Evolutionary conservation across 2,797 vertebrate genomes (phyloP), one percentile per base, ranked within the genome.

Genomic region (Eulemur mongoz): DNA sequence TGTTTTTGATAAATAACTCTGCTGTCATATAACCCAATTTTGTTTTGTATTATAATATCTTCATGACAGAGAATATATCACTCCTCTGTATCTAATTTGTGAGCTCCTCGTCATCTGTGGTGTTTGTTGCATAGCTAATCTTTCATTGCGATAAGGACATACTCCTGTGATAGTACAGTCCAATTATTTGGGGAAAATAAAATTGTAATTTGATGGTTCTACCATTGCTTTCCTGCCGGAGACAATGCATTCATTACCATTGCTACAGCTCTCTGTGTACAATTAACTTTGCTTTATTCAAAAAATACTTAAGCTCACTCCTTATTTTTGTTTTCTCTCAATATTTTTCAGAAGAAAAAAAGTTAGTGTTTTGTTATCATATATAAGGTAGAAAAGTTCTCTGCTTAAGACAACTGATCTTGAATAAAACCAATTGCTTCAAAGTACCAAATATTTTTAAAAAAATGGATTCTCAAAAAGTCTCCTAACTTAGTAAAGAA

Each of bases 1-100:
- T 81, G 63, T 85, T 91, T 94, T 89, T 94, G 82, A 94, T 96
- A 86, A 95, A 95, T 86, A 89, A 86, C 18, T 63, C 61, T 61
- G 52, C 32, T 91, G 89, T 95, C 54, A 50, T 63, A 38, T 81
- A 95, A 79, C 45, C 85, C 48, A 38, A 80, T 76, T 86, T 69
- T 91, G 45, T 78, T 18, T 92, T 80, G 25, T 89, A 54, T 95
- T 97, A 6, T 96, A 91, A 79, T 93, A 86, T 65, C 75, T 30
- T 85, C 35, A 25, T 67, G 92, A 91, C 59, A 79, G 50, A 87
- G 52, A 82, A 52, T 91, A 23, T 61, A 92, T 88, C 59, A 70
- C 52, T 2, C 25, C 17, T 87, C 13, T 5, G 7, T 75, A 93
- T 69, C 82, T 89, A 88, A 90, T 93, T 85, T 85, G 14, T 61